phyloP scores from a whole-genome alignment of 1,140 invertebrate species.

The Bombus impatiens region DNA sequence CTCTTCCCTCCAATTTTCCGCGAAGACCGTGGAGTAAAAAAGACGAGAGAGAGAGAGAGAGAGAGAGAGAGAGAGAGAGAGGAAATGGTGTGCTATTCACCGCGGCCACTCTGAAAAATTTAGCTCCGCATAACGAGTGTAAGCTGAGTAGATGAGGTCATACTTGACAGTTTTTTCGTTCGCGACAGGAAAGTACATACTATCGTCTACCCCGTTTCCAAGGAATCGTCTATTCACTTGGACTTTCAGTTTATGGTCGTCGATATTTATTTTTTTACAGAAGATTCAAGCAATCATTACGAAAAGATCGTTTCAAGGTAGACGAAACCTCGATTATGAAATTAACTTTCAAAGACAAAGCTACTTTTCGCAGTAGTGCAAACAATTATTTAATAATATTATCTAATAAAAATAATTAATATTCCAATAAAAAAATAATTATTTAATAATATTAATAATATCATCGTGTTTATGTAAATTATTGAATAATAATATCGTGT shows the following conservation, averaged over 20 bases:
- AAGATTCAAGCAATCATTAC: background rate
- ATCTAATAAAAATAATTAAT: too few relatives aligned
- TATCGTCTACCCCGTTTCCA: background rate
- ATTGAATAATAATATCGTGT: too few relatives aligned
- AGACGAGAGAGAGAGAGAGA: constrained; percentile 5
- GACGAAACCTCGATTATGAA: background rate
- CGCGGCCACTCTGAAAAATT: constrained; percentile 74
- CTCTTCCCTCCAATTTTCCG: constrained; percentile 41
- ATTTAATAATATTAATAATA: too few relatives aligned
- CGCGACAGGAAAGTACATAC: background rate
- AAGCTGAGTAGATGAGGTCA: constrained; percentile 67
- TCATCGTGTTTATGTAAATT: too few relatives aligned
- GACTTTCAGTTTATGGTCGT: background rate
- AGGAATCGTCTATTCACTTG: background rate
- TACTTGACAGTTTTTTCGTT: constrained; percentile 30
- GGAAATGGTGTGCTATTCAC: constrained; percentile 67
- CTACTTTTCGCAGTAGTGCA: too few relatives aligned
- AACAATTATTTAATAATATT: too few relatives aligned
- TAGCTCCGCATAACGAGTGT: constrained; percentile 71
- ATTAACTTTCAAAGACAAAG: background rate
- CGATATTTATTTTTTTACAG: background rate
- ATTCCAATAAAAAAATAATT: too few relatives aligned
- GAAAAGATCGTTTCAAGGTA: background rate
- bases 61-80: background rate
- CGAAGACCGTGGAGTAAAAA: constrained; percentile 24